These are phyloP conservation scores for Xyrauchen texanus DNA, from an alignment of 2,113 vertebrate species.

Conservation along the genomic window DNA sequence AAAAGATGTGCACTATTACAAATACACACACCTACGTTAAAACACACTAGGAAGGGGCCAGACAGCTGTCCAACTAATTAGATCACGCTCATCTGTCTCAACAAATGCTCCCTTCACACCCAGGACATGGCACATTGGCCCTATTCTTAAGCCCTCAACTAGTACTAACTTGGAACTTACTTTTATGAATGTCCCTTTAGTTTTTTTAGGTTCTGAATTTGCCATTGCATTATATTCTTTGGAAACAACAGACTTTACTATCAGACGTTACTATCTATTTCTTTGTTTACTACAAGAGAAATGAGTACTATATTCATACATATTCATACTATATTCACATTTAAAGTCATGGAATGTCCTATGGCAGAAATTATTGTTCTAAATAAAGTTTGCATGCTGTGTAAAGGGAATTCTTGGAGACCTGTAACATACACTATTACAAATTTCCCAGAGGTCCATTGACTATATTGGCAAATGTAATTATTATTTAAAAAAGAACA, in stretches of 20 bases:
- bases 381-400: too few relatives aligned
- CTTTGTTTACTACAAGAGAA: too few relatives aligned
- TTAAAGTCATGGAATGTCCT: too few relatives aligned
- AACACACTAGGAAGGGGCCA: constrained; percentile 37
- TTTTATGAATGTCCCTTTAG: too few relatives aligned
- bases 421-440: background rate
- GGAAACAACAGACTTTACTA: too few relatives aligned
- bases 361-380: too few relatives aligned
- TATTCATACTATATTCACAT: too few relatives aligned
- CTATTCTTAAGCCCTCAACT: background rate
- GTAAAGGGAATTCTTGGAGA: background rate
- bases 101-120: constrained; percentile 14
- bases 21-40: too few relatives aligned
- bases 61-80: constrained; percentile 67
- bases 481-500: background rate
- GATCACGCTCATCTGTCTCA: constrained; percentile 60
- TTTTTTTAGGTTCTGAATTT: background rate
- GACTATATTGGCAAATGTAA: background rate
- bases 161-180: too few relatives aligned
- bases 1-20: constrained; percentile 41
- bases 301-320: too few relatives aligned
- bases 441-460: background rate
- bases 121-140: background rate
- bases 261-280: too few relatives aligned
- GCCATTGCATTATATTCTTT: background rate